Base-by-base conservation (phyloP, 2,888 invertebrate genomes). In the Criorhina ranunculi region DNA sequence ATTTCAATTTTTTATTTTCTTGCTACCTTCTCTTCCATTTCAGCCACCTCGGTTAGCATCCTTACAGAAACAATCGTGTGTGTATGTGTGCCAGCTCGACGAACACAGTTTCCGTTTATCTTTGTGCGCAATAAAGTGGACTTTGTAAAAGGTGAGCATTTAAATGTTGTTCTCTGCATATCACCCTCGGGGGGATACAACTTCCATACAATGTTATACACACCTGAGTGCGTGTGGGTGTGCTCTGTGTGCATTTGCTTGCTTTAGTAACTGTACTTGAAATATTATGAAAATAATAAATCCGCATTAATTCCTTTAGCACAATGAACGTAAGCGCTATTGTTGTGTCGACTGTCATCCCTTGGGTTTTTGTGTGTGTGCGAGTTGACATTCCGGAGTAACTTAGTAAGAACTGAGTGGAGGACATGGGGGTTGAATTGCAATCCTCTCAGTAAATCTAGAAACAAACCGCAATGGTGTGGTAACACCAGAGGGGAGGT, bases 251-350 rank as follows among this genome's bases (percentile, higher is more conserved):
- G 53, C 49, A 66, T 72, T n/a, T 55, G 51, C 67, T 55, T 69
- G 46, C 67, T 53, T 55, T 55, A 64, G 69, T 64, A 75, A 75
- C 49, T 79, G 67, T 83, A 69, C 57, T 64, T 60, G 83, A 79
- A 75, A 69, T 83, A 73, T 83, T 83, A 75, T 73, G 79, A 83
- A 55, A 83, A 83, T 51, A 67, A 83, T 79, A 83, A 83, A 79
- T 83, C 73, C 55, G 67, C 67, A 67, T 67, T 77, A 77, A 69
- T 77, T 44, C 42, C 15, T 24, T 24, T 49, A 60, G 67, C 31
- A 77, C 78, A 83, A 73, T 67, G 62, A 69, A 62, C 55, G 37
- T 79, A 78, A 83, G 60, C 67, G 62, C 62, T 31, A 69, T 83
- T 75, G 79, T 83, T 82, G 42, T 72, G 44, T 67, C 46, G 62